Conservation (phyloP, 2,797 vertebrate genomes). For the Sebastes iracundus region DNA sequence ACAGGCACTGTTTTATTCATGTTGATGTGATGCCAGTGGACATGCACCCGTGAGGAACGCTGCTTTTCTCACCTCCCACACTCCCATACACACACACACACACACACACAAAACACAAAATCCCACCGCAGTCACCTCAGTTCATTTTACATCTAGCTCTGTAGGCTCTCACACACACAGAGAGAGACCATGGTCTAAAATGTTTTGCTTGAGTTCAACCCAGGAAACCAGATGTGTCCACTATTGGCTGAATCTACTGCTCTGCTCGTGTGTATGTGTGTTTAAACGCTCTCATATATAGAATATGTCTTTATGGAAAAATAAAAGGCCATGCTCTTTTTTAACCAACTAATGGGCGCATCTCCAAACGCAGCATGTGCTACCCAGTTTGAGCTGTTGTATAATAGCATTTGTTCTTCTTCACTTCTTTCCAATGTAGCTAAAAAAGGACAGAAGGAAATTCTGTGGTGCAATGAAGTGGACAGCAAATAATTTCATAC, state of each 20-base stretch:
- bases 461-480: neutral
- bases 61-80: conserved; percentile 75
- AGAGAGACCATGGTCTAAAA: conserved; percentile 11
- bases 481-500: neutral
- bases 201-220: conserved; percentile 41
- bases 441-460: neutral
- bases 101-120: conserved; percentile 57
- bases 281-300: neutral
- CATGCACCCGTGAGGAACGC: conserved; percentile 72
- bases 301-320: neutral
- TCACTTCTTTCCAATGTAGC: conserved; percentile 7
- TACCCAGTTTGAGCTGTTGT: conserved; percentile 11
- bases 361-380: neutral
- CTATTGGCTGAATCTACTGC: neutral
- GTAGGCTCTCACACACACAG: neutral
- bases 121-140: conserved; percentile 45
- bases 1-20: conserved; percentile 75
- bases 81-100: conserved; percentile 47
- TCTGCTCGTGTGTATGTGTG: neutral
- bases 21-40: conserved; percentile 81
- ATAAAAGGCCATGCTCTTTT: neutral
- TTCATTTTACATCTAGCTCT: conserved; percentile 54
- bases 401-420: conserved; percentile 34
- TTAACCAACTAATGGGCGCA: neutral
- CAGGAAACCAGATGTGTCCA: conserved; percentile 50